Conservation (phyloP, 2,888 invertebrate species). For the Conchocele bisecta region DNA sequence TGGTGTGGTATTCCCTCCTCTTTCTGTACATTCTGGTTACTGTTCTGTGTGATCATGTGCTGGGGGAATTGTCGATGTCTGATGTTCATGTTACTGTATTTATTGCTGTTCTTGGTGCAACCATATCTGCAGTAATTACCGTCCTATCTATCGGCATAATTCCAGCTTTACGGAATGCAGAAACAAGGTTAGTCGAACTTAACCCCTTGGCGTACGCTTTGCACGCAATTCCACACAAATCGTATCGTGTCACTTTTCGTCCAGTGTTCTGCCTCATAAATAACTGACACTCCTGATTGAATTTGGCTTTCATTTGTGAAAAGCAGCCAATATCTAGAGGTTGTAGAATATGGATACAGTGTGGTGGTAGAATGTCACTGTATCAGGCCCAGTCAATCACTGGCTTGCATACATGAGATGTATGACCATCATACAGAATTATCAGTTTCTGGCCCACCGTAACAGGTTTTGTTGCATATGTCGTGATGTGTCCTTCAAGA, state of each 20-base stretch:
- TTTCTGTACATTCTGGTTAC: too few species aligned
- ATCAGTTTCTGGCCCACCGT: constrained; percentile 6
- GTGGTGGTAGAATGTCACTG: constrained; percentile 18
- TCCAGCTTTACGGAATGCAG: not conserved
- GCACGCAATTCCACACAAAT: not conserved
- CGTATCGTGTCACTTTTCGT: not conserved
- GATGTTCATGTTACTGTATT: too few species aligned
- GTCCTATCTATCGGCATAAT: not conserved
- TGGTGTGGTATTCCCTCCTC: too few species aligned
- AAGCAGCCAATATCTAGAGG: constrained; percentile 4
- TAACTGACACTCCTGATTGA: not conserved
- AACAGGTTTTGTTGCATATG: not conserved
- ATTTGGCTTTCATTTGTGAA: not conserved
- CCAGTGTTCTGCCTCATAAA: not conserved
- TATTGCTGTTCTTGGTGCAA: not conserved
- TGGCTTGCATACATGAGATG: constrained; percentile 7
- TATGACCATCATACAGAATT: constrained; percentile 22
- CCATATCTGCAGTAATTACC: not conserved
- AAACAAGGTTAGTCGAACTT: not conserved
- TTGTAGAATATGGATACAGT: constrained; percentile 17
- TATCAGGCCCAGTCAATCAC: constrained; percentile 22
- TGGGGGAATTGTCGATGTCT: too few species aligned
- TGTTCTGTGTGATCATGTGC: too few species aligned
- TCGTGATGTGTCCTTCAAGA: constrained; percentile 6
- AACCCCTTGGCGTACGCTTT: not conserved